Percentiles rank a stretch among this genome's conserved stretches.
Evolutionary conservation across 1,140 invertebrate genomes (phyloP).

Genomic region (Limonius californicus): DNA sequence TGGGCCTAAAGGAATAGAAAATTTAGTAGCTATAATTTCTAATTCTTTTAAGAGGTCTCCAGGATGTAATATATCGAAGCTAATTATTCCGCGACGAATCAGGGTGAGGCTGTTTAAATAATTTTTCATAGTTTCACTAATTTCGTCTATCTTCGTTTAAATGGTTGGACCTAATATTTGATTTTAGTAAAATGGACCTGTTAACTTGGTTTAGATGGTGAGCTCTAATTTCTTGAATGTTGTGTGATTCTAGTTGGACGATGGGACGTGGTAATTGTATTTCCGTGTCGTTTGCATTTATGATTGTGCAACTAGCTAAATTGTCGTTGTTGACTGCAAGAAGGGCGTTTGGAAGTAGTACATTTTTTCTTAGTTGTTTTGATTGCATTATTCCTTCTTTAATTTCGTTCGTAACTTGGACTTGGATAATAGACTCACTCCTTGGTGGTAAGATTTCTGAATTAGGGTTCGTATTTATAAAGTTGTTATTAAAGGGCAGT

Average conservation of each 20-base stretch:
- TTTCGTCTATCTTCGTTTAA: conserved; percentile 24
- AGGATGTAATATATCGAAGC: too few species aligned
- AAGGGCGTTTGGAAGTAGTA: neutral
- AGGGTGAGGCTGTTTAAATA: conserved; percentile 27
- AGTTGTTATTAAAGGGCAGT: too few species aligned
- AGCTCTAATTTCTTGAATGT: neutral
- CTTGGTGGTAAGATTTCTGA: too few species aligned
- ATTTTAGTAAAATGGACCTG: neutral
- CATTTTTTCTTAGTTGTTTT: neutral
- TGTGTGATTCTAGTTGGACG: neutral
- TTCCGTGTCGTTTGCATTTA: neutral
- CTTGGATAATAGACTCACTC: neutral
- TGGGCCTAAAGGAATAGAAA: too few species aligned
- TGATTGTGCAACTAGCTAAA: neutral
- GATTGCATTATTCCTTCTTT: neutral
- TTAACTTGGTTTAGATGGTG: neutral
- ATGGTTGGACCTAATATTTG: conserved; percentile 9
- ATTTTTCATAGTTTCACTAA: too few species aligned
- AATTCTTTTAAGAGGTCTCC: too few species aligned
- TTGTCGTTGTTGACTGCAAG: neutral
- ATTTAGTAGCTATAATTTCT: too few species aligned
- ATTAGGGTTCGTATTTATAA: too few species aligned
- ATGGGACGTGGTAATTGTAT: neutral
- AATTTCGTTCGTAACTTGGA: neutral
- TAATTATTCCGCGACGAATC: too few species aligned